These are phyloP conservation scores for Macrocentrus cingulum DNA, from an alignment of 1,140 invertebrate species.

Conservation along the genomic window DNA sequence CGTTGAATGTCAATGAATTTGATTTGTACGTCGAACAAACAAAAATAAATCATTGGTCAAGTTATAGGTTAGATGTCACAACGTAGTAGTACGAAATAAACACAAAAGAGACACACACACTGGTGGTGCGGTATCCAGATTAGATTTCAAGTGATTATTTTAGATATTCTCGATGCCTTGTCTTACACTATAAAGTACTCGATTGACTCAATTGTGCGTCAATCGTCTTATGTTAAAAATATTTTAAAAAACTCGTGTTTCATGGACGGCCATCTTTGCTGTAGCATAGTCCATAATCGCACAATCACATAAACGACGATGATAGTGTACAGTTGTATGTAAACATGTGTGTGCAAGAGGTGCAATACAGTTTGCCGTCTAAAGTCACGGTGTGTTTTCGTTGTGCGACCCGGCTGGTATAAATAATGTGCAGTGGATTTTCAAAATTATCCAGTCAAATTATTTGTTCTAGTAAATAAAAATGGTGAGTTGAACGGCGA, in stretches of 20 bases:
- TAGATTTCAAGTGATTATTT: neutral
- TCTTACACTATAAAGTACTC: neutral
- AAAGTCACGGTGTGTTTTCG: too few species aligned
- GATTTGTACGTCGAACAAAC: neutral
- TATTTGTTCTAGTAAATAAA: too few species aligned
- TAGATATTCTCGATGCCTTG: neutral
- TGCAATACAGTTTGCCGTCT: too few species aligned
- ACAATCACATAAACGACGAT: too few species aligned
- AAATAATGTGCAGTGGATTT: too few species aligned
- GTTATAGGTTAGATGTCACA: conserved; percentile 21
- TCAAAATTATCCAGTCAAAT: too few species aligned
- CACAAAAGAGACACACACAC: neutral
- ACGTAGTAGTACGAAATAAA: neutral
- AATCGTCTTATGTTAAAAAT: conserved; percentile 18
- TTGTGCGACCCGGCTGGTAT: too few species aligned
- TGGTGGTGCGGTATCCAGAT: neutral
- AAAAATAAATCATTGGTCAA: neutral
- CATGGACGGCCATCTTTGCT: conserved; percentile 31
- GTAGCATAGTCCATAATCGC: too few species aligned
- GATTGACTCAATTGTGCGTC: neutral
- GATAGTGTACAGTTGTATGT: too few species aligned
- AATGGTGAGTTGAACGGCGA: too few species aligned
- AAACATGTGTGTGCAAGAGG: too few species aligned
- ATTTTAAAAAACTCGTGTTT: conserved; percentile 25
- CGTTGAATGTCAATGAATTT: neutral